These are phyloP conservation scores for Zoanthus solanderi DNA, from an alignment of 92 coral and sea anemone species.

Conservation along the genomic window DNA sequence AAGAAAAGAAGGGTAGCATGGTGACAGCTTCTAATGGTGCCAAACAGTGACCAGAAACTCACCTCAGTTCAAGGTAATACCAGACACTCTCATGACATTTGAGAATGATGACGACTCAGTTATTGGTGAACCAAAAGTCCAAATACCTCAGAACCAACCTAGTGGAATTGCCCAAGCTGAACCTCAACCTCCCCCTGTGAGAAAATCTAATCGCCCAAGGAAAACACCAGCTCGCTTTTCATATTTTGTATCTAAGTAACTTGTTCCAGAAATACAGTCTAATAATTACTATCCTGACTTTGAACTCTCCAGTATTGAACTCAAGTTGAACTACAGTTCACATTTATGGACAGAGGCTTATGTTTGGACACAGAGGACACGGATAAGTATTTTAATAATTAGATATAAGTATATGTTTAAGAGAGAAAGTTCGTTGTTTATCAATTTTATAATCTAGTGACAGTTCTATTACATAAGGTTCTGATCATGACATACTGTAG, in stretches of 20 bases:
- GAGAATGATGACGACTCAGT: slow-evolving; percentile 29
- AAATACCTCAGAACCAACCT: neutral
- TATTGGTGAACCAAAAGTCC: slow-evolving; percentile 8
- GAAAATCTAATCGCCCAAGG: slow-evolving; percentile 9
- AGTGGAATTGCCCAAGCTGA: slow-evolving; percentile 26
- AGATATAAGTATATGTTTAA: neutral
- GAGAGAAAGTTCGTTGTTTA: slow-evolving; percentile 3
- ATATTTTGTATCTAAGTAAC: slow-evolving; percentile 9
- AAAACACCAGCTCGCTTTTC: slow-evolving; percentile 12
- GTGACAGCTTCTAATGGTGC: slow-evolving; percentile 53
- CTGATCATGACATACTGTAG: neutral
- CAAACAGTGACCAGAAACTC: slow-evolving; percentile 51
- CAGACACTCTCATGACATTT: slow-evolving; percentile 26
- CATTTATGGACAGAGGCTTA: neutral
- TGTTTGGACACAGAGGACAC: slow-evolving; percentile 5
- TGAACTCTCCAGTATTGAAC: slow-evolving; percentile 1
- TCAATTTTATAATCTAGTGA: neutral
- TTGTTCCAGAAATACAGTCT: neutral
- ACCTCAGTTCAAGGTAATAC: slow-evolving; percentile 53
- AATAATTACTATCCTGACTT: neutral
- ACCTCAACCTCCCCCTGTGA: slow-evolving; percentile 10
- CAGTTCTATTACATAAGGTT: neutral
- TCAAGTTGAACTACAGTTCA: slow-evolving; percentile 1
- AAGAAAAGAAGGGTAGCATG: slow-evolving; percentile 45
- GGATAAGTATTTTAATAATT: neutral